These are phyloP conservation scores for Dolomedes plantarius DNA, from an alignment of 2,888 invertebrate genomes.

Conservation along the genomic window DNA sequence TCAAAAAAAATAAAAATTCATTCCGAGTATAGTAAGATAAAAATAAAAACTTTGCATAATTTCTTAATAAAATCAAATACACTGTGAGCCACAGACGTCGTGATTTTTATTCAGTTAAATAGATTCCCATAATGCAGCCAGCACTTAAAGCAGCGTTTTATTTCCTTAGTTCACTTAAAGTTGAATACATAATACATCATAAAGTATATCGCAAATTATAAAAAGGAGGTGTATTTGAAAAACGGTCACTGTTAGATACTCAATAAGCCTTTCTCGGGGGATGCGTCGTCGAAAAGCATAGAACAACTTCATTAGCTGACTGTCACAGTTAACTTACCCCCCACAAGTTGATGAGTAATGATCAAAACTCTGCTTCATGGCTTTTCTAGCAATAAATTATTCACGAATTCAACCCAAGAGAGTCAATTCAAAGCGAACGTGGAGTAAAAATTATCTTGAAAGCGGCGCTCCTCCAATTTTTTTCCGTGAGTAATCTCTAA, in stretches of 20 bases:
- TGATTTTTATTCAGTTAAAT: too few relatives aligned
- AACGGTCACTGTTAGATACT: background rate
- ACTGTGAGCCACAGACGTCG: too few relatives aligned
- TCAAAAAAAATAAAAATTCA: too few relatives aligned
- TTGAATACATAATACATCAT: background rate
- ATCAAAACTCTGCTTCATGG: constrained; percentile 5
- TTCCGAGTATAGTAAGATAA: too few relatives aligned
- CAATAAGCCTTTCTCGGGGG: background rate
- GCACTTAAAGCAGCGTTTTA: background rate
- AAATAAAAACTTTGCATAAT: too few relatives aligned
- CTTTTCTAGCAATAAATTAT: constrained; percentile 8
- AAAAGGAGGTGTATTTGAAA: background rate
- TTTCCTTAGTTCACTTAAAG: background rate
- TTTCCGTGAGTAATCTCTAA: background rate
- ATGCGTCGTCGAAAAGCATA: background rate
- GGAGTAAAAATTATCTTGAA: constrained; percentile 11
- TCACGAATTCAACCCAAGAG: constrained; percentile 10
- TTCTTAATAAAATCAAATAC: too few relatives aligned
- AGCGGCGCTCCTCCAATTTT: background rate
- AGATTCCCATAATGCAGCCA: background rate
- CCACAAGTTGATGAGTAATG: constrained; percentile 11
- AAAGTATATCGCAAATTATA: background rate
- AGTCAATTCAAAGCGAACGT: constrained; percentile 2
- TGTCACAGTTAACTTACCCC: constrained; percentile 11
- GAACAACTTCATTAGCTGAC: constrained; percentile 12